Percentiles rank a stretch among this genome's conserved stretches.
phyloP scores from a whole-genome alignment of 2,888 invertebrate species.

The Odontocerum albicorne region DNA sequence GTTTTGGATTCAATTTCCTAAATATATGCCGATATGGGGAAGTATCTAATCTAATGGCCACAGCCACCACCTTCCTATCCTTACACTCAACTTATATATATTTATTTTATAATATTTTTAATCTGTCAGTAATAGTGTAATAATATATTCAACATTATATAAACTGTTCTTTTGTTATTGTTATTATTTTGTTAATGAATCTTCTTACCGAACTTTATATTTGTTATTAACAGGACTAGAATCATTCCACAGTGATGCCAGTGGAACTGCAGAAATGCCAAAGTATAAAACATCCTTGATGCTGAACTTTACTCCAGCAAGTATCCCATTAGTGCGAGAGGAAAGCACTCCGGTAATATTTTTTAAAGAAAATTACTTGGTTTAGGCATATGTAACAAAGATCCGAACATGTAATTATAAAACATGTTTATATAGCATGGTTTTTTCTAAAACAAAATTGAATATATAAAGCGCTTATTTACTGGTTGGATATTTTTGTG shows the following conservation, averaged over 20 bases:
- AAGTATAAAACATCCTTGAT: slow-evolving; percentile 51
- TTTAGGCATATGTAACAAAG: neutral
- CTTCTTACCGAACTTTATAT: no score
- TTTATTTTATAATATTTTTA: no score
- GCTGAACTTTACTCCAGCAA: slow-evolving; percentile 50
- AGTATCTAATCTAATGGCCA: no score
- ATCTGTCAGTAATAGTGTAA: neutral
- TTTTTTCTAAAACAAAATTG: no score
- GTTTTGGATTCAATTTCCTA: no score
- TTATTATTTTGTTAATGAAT: neutral
- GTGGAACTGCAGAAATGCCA: slow-evolving; percentile 40
- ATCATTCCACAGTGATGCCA: slow-evolving; percentile 44
- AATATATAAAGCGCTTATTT: no score
- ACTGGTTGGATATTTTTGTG: no score
- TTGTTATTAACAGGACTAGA: slow-evolving; percentile 50
- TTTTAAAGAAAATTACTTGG: no score
- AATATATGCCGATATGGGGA: no score
- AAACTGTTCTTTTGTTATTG: slow-evolving; percentile 2
- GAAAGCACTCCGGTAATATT: slow-evolving; percentile 52
- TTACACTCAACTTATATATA: no score
- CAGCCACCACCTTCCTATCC: no score
- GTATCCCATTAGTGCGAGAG: slow-evolving; percentile 49
- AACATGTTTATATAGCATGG: no score
- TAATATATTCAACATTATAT: neutral
- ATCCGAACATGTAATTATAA: neutral